phyloP scores from a whole-genome alignment of 23 tunicate species.

The Pegea sp. region DNA sequence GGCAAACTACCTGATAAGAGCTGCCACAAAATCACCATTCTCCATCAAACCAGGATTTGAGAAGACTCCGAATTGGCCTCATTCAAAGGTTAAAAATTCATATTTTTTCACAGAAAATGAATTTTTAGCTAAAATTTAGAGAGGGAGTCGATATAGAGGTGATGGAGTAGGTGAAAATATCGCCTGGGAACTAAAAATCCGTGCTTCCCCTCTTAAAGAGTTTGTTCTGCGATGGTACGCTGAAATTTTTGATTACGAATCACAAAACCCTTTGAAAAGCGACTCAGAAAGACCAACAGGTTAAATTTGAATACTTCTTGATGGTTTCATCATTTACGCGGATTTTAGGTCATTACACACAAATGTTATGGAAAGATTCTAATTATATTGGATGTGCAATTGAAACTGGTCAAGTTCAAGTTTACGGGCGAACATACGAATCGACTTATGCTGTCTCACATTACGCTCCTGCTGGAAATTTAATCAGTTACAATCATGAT shows the following conservation, averaged over 20 bases:
- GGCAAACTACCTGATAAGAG: slow-evolving; percentile 32
- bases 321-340: not conserved
- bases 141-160: slow-evolving; percentile 22
- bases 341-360: slow-evolving; percentile 62
- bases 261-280: slow-evolving; percentile 17
- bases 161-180: slow-evolving; percentile 85
- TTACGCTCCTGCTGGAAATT: slow-evolving; percentile 71
- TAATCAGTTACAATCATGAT: slow-evolving; percentile 4
- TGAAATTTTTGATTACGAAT: slow-evolving; percentile 71
- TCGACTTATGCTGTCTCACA: slow-evolving; percentile 72
- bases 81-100: slow-evolving; percentile 38
- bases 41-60: not conserved
- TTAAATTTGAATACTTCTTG: slow-evolving; percentile 1
- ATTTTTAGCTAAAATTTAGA: slow-evolving; percentile 7
- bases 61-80: slow-evolving; percentile 72
- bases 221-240: slow-evolving; percentile 76
- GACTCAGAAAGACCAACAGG: slow-evolving; percentile 37
- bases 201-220: slow-evolving; percentile 51
- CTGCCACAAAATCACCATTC: slow-evolving; percentile 48
- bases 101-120: too few relatives aligned
- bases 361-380: slow-evolving; percentile 73
- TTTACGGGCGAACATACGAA: slow-evolving; percentile 4
- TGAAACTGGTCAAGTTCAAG: slow-evolving; percentile 3
- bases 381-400: slow-evolving; percentile 56
- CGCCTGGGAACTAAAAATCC: slow-evolving; percentile 82